phyloP scores from a whole-genome alignment of 2,888 invertebrate genomes.

The Eupithecia pulchellata region DNA sequence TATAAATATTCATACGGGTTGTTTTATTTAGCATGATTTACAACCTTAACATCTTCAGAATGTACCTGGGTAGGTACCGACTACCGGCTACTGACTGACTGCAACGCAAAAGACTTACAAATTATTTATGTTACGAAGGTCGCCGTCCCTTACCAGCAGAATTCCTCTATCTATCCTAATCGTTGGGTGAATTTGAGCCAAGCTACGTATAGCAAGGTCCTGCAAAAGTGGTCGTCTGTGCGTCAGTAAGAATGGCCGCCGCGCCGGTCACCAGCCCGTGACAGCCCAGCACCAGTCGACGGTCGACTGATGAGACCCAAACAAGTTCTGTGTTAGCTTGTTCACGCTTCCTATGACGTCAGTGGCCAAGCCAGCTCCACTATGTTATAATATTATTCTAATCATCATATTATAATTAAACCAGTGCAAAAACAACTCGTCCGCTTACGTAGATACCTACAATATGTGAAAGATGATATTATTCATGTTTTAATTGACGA shows the following conservation, averaged over 20 bases:
- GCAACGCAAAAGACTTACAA: too few relatives aligned
- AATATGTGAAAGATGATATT: not conserved
- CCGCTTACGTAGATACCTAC: not conserved
- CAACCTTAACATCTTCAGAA: too few relatives aligned
- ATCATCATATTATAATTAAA: not conserved
- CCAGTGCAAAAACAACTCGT: not conserved
- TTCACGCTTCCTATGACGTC: not conserved
- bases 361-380: not conserved
- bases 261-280: not conserved
- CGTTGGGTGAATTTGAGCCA: not conserved
- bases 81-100: too few relatives aligned
- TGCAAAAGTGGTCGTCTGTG: not conserved
- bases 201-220: not conserved
- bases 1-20: not conserved
- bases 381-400: not conserved
- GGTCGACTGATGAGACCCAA: not conserved
- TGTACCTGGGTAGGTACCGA: too few relatives aligned
- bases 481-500: conserved; percentile 2
- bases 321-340: not conserved
- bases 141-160: not conserved
- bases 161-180: not conserved
- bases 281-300: not conserved
- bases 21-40: not conserved
- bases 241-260: not conserved
- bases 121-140: too few relatives aligned